phyloP scores from a whole-genome alignment of 2,113 vertebrate genomes.

The Nannospalax galili region DNA sequence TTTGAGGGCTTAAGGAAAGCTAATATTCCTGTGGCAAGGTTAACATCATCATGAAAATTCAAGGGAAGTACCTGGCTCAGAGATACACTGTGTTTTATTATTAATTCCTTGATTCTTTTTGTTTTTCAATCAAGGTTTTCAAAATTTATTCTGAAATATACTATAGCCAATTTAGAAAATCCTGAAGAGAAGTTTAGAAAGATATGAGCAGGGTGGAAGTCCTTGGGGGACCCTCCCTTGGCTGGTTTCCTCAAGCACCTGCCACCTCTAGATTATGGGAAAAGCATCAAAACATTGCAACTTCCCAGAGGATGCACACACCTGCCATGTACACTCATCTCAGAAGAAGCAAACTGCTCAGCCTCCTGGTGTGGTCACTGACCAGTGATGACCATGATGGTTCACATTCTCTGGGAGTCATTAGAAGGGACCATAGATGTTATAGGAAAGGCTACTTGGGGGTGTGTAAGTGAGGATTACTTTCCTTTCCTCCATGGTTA shows the following conservation, averaged over 20 bases:
- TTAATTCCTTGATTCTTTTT: background rate
- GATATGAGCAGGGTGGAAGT: background rate
- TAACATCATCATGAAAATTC: background rate
- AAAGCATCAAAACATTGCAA: background rate
- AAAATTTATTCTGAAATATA: background rate
- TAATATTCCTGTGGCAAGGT: background rate
- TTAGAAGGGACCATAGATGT: background rate
- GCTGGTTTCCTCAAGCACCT: conserved; percentile 1
- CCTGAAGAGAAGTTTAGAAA: background rate
- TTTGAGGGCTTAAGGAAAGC: background rate
- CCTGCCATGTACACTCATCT: background rate
- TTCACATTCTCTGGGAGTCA: background rate
- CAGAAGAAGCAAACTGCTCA: background rate
- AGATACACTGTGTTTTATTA: background rate
- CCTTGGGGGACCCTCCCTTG: background rate
- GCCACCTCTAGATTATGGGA: background rate
- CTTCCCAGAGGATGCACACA: background rate
- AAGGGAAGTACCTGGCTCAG: background rate
- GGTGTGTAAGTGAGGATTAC: too few relatives aligned
- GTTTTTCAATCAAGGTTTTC: background rate
- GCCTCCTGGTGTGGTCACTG: background rate
- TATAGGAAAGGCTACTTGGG: background rate
- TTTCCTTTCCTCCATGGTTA: background rate
- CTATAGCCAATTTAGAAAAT: background rate
- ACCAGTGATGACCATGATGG: background rate